These are phyloP conservation scores for Eucidaris tribuloides DNA, from an alignment of 35 echinoderm and acorn worm genomes.

Conservation along the genomic window DNA sequence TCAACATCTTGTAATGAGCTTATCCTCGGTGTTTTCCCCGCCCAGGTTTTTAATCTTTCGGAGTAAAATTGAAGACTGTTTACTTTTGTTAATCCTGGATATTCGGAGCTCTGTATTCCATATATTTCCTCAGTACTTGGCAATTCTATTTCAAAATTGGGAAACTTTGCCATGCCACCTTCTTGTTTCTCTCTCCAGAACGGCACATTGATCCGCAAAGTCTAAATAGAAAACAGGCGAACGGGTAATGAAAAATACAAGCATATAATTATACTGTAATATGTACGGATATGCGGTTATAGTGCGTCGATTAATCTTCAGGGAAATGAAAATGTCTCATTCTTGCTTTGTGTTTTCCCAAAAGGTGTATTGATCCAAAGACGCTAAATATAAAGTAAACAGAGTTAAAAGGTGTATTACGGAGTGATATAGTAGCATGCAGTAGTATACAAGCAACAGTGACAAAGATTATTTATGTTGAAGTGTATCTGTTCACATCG, in stretches of 20 bases:
- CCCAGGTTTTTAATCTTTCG: background rate
- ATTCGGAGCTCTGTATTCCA: slow-evolving; percentile 60
- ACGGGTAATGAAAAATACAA: background rate
- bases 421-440: no score
- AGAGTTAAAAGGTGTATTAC: no score
- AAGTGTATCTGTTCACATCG: no score
- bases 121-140: slow-evolving; percentile 17
- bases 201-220: slow-evolving; percentile 58
- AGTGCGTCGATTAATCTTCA: background rate
- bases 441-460: no score
- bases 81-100: slow-evolving; percentile 76
- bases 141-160: slow-evolving; percentile 54
- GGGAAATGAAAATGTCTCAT: background rate
- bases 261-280: background rate
- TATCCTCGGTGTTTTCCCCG: background rate
- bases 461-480: no score
- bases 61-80: background rate
- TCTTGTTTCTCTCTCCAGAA: slow-evolving; percentile 57
- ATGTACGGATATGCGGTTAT: background rate
- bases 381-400: background rate
- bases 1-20: background rate
- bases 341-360: background rate
- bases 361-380: background rate
- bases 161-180: slow-evolving; percentile 39
- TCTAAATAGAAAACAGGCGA: slow-evolving; percentile 34